Evolutionary conservation across 2,797 vertebrate genomes (phyloP).

Genomic region (Fistularia commersonii): DNA sequence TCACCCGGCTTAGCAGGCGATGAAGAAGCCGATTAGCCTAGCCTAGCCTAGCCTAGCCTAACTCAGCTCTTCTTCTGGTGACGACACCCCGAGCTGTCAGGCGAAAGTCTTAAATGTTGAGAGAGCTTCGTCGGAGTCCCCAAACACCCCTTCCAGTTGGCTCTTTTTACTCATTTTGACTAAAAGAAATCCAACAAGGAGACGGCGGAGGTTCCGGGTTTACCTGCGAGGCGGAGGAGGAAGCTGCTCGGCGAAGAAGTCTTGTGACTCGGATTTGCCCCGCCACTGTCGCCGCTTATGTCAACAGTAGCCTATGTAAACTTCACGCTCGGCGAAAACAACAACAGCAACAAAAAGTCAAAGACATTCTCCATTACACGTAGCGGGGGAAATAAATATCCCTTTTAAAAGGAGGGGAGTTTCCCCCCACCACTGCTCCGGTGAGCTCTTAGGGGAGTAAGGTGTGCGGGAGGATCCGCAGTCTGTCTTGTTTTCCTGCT

Average conservation of each 20-base stretch:
- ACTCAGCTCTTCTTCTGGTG: no score
- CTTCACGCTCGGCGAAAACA: constrained; percentile 8
- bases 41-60: no score
- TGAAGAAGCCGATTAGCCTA: no score
- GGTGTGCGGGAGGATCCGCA: not conserved
- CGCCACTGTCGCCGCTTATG: constrained; percentile 33
- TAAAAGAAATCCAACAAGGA: not conserved
- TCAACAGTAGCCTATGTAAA: constrained; percentile 40
- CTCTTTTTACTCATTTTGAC: no score
- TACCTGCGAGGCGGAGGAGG: constrained; percentile 25
- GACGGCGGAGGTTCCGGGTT: not conserved
- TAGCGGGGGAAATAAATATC: not conserved
- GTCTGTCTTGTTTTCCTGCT: constrained; percentile 7
- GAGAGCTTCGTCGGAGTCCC: no score
- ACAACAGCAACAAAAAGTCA: constrained; percentile 11
- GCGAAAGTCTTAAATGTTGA: no score
- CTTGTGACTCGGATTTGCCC: constrained; percentile 59
- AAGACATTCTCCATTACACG: constrained; percentile 27
- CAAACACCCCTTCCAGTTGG: no score
- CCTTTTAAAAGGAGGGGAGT: not conserved
- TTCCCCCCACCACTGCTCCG: rapidly evolving
- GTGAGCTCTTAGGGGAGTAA: rapidly evolving
- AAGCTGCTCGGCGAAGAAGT: constrained; percentile 14
- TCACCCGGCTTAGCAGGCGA: no score
- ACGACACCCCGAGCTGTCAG: no score